A percentile compares a stretch with the other conserved stretches of the same genome.
These are phyloP conservation scores for Cinara cedri DNA, from an alignment of 2,888 invertebrate genomes.

Conservation along the genomic window DNA sequence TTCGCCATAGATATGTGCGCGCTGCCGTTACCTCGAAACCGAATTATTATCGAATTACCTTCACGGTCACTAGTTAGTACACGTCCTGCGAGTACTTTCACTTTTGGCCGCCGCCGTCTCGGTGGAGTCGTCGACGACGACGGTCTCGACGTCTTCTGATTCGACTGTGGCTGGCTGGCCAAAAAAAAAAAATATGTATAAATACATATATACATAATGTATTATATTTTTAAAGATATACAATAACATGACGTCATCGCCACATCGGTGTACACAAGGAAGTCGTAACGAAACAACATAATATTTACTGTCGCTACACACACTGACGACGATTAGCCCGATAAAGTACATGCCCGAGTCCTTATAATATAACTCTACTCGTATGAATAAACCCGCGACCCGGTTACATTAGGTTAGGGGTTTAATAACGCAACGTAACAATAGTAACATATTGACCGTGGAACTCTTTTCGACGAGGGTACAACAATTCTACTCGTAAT, in stretches of 20 bases:
- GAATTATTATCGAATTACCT: slow-evolving; percentile 57
- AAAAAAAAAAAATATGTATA: not conserved
- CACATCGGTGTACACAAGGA: not conserved
- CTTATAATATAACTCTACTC: too few relatives aligned
- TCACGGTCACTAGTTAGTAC: slow-evolving; percentile 57
- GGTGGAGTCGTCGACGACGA: not conserved
- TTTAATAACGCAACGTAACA: too few relatives aligned
- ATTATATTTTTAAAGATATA: too few relatives aligned
- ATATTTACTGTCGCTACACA: too few relatives aligned
- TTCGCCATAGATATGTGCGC: slow-evolving; percentile 44
- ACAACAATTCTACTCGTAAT: too few relatives aligned
- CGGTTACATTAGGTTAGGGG: too few relatives aligned
- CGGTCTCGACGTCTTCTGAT: not conserved
- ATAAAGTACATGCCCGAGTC: too few relatives aligned
- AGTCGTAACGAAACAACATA: not conserved
- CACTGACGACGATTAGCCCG: too few relatives aligned
- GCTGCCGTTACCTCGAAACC: slow-evolving; percentile 46
- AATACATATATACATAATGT: too few relatives aligned
- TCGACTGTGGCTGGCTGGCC: not conserved
- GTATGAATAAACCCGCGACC: too few relatives aligned
- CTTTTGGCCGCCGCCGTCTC: slow-evolving; percentile 41
- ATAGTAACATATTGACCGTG: too few relatives aligned
- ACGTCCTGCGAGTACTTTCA: slow-evolving; percentile 51
- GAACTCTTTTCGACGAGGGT: too few relatives aligned
- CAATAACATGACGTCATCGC: not conserved